Evolutionary conservation across 2,888 invertebrate species (phyloP), one percentile per base, ranked within the genome.

Genomic region (Plutella xylostella): DNA sequence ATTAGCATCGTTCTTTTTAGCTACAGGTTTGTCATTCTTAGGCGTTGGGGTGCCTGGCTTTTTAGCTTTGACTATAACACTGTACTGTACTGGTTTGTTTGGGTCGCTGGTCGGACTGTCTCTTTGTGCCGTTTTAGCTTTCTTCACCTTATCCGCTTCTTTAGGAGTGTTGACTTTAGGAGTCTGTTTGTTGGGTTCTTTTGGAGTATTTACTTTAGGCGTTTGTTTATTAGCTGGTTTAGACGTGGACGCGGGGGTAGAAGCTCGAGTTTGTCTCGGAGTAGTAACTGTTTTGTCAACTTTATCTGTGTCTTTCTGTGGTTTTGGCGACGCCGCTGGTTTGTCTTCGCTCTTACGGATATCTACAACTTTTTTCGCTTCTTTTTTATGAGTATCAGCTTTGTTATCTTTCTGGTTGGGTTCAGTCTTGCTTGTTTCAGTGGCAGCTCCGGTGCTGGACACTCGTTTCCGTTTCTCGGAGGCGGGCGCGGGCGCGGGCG

Each of bases 381-480:
- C 55, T 45, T 57, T 57, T 48, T 53, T 49, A 38, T 48, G 43
- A 3, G 42, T 41, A 9, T 57, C 51, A 12, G 39, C 21, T 38
- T 54, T 62, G 14, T 52, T 51, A 0, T 50, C 4, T 54, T n/a
- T n/a, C n/a, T n/a, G n/a, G n/a, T n/a, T 52, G 3, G 46, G 47
- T 42, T 48, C 48, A 38, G 39, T 12, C n/a, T 35, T 43, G 19
- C 31, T 7, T 17, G 18, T 19, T 14, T 18, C 33, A 15, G 21
- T 21, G 17, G 21, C 22, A 6, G 20, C 34, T 2, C 55, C 48
- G n/a, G 49, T 58, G 17, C 45, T 48, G 4, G 58, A 61, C 1
- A 59, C 25, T 30, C 61, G 61, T 46, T 55, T 66, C 34, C 63
- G 60, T 55, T 75, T 79, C 20, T 63, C 65, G 44, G 9, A 52